Conservation (phyloP, 2,113 vertebrate genomes). For the Oreotrochilus melanogaster region DNA sequence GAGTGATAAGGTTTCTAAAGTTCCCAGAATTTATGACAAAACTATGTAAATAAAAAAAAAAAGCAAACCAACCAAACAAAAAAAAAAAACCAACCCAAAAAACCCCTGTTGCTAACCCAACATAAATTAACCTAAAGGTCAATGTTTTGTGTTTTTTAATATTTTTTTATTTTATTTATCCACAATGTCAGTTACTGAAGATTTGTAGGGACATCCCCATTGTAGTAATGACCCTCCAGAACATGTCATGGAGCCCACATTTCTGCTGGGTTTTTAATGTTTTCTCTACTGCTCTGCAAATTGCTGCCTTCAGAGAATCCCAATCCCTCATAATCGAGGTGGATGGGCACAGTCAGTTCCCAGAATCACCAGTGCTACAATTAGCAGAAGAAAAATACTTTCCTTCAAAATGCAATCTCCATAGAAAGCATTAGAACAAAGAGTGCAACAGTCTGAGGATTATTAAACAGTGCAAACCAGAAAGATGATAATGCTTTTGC, state of each 20-base stretch:
- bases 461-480: background rate
- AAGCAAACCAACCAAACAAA: too few species aligned
- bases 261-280: background rate
- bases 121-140: too few species aligned
- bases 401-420: background rate
- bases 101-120: background rate
- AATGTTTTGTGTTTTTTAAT: too few species aligned
- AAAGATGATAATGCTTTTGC: background rate
- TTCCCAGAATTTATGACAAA: background rate
- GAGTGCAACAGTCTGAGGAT: background rate
- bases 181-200: background rate
- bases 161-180: background rate
- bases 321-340: background rate
- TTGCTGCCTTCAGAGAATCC: background rate
- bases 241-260: rapidly evolving
- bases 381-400: background rate
- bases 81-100: too few species aligned
- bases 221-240: background rate
- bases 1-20: background rate
- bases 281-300: background rate
- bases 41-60: background rate
- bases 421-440: background rate
- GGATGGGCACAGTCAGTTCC: background rate
- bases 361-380: background rate
- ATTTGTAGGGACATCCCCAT: background rate